Evolutionary conservation across 1,140 invertebrate genomes (phyloP).

Genomic region (Macrotrachela quadricornifera): DNA sequence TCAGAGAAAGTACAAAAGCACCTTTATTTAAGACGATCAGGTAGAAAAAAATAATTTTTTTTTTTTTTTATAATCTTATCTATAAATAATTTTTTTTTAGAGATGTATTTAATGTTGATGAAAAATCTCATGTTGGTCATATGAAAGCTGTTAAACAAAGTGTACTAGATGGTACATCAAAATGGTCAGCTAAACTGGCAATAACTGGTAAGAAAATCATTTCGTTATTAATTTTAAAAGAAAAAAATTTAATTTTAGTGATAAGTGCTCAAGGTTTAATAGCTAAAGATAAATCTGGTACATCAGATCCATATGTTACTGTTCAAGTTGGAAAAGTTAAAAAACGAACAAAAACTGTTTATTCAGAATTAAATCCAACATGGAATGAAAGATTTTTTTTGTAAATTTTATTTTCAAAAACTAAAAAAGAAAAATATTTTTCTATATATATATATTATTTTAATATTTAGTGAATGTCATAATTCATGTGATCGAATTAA

Average conservation of each 20-base stretch:
- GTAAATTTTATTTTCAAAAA: conserved; percentile 45
- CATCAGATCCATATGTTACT: conserved; percentile 97
- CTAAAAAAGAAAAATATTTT: conserved; percentile 7
- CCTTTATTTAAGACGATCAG: conserved; percentile 95
- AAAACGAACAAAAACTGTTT: conserved; percentile 93
- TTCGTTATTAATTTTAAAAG: not conserved
- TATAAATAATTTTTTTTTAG: conserved; percentile 34
- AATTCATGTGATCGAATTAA: conserved; percentile 98
- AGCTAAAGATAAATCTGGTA: conserved; percentile 98
- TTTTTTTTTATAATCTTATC: not conserved
- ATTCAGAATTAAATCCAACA: conserved; percentile 92
- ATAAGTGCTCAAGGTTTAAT: conserved; percentile 98
- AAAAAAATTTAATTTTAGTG: conserved; percentile 40
- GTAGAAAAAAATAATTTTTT: too few relatives aligned
- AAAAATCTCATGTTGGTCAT: conserved; percentile 93
- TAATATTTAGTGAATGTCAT: conserved; percentile 70
- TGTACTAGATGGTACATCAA: conserved; percentile 95
- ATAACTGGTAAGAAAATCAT: conserved; percentile 22
- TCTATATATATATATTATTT: too few relatives aligned
- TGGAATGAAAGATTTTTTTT: conserved; percentile 99
- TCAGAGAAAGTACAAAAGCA: conserved; percentile 80
- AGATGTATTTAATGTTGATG: conserved; percentile 75
- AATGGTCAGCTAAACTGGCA: conserved; percentile 99
- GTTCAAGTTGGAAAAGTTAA: conserved; percentile 98
- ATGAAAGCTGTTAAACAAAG: conserved; percentile 86